Base-by-base conservation (phyloP, 2,888 invertebrate genomes). In the Melanophora roralis region DNA sequence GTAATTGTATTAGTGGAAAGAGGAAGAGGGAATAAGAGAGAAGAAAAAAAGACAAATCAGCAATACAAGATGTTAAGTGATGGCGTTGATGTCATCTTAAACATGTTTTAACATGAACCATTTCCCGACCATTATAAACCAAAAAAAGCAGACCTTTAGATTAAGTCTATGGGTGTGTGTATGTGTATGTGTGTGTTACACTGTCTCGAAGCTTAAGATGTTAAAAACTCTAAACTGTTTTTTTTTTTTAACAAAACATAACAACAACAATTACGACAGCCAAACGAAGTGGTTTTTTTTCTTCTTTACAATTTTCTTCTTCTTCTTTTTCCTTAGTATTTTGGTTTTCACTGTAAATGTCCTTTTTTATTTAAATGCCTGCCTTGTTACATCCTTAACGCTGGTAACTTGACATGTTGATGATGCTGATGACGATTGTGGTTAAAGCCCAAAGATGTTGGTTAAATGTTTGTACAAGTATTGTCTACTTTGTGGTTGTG, bases 141-240 rank as follows among this genome's bases (percentile, higher is more conserved):
- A 34, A 27, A 27, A 49, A 12, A n/a, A 2, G 23, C n/a, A 11
- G 19, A 14, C 19, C 12, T n/a, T n/a, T n/a, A n/a, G n/a, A n/a
- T n/a, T n/a, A n/a, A n/a, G n/a, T n/a, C n/a, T n/a, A n/a, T n/a
- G n/a, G n/a, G n/a, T n/a, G n/a, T n/a, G n/a, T n/a, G n/a, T n/a
- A n/a, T n/a, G n/a, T n/a, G n/a, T n/a, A n/a, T n/a, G n/a, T n/a
- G n/a, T n/a, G n/a, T n/a, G n/a, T n/a, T n/a, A 49, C 49, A 47
- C 27, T 27, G 12, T 3, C 49, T 49, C 3, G 14, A 40, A 1
- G n/a, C 14, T 3, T 4, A 1, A 49, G 27, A 34, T 36, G 8
- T 21, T 43, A 59, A 67, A 23, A 55, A 59, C 32, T 47, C 67
- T 78, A 72, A 72, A 67, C 67, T 49, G 67, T 34, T 60, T 67